Base-by-base conservation (phyloP, 30 jellyfish, hydroid and myxozoan species). In the Aurelia sp. region DNA sequence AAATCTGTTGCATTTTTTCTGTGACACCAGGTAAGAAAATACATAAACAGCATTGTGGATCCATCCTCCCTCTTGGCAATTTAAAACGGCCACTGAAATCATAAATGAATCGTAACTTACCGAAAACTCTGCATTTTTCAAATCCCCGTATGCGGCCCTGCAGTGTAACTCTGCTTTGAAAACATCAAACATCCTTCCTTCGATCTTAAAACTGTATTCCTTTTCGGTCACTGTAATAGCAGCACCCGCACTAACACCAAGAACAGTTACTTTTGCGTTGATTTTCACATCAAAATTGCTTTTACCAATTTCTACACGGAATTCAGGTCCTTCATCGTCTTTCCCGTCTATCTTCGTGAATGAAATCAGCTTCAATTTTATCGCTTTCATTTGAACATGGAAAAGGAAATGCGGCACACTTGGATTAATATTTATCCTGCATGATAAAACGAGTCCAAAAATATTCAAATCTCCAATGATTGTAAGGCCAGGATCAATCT, bases 101-200 rank as follows among this genome's bases (percentile, higher is more conserved):
- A 21, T 59, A 21, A 59, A 6, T 18, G 27, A 59, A 63, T 16
- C 35, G 40, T 21, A 8, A 8, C 61, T 35, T 71, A 71, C 82
- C 67, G 82, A 35, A 48, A 71, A 71, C 59, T 71, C 82, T 15
- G 82, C 82, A 40, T n/a, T 52, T 44, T 40, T 48, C 33, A 71
- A 66, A 71, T 40, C 53, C 20, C 67, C 82, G 35, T 71, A 71
- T 20, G 17, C 53, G 50, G 82, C 82, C 59, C 53, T 71, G 82
- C 82, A 71, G 10, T 64, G 50, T 66, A 71, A 13, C 35, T 71
- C 82, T 11, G 82, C 82, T 71, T 71, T 40, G 66, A 71, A 71
- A 23, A 44, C 19, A 8, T 52, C 59, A 18, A 71, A 48, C 67
- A 71, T 35, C 52, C 53, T 71, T 21, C 82, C 82, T 37, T 71